Evolutionary conservation across 2,888 invertebrate genomes (phyloP).

Genomic region (Desoria tigrina): DNA sequence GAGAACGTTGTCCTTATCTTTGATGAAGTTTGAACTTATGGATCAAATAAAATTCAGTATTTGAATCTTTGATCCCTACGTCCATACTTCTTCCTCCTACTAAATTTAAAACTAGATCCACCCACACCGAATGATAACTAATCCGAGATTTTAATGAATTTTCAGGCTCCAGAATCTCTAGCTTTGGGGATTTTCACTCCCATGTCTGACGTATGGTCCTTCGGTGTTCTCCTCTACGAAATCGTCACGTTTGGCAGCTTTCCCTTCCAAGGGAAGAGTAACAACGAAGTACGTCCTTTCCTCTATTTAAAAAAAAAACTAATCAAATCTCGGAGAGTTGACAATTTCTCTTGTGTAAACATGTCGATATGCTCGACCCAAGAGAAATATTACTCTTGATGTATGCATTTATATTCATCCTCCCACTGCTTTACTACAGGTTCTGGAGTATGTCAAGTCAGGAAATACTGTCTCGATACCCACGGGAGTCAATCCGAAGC

Average conservation of each 20-base stretch:
- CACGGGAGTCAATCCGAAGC: constrained; percentile 71
- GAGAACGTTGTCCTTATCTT: not conserved
- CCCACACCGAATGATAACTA: not conserved
- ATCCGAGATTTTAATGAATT: constrained; percentile 12
- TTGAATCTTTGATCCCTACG: not conserved
- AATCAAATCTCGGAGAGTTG: too few species aligned
- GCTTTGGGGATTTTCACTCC: constrained; percentile 79
- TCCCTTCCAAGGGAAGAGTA: constrained; percentile 84
- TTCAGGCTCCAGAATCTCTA: constrained; percentile 75
- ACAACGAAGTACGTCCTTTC: constrained; percentile 59
- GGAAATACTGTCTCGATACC: constrained; percentile 76
- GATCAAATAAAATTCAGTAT: not conserved
- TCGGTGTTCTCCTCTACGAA: constrained; percentile 77
- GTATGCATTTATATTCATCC: too few species aligned
- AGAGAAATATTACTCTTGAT: too few species aligned
- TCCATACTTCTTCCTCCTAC: too few species aligned
- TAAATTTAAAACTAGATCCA: not conserved
- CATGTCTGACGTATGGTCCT: constrained; percentile 87
- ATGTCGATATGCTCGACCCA: too few species aligned
- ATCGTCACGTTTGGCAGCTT: constrained; percentile 88
- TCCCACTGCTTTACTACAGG: constrained; percentile 10
- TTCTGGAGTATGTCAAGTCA: constrained; percentile 71
- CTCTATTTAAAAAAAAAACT: too few species aligned
- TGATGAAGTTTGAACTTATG: too few species aligned
- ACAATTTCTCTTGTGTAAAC: too few species aligned